phyloP scores from a whole-genome alignment of 2,888 invertebrate genomes.

The Xestoiulus laeticollis region DNA sequence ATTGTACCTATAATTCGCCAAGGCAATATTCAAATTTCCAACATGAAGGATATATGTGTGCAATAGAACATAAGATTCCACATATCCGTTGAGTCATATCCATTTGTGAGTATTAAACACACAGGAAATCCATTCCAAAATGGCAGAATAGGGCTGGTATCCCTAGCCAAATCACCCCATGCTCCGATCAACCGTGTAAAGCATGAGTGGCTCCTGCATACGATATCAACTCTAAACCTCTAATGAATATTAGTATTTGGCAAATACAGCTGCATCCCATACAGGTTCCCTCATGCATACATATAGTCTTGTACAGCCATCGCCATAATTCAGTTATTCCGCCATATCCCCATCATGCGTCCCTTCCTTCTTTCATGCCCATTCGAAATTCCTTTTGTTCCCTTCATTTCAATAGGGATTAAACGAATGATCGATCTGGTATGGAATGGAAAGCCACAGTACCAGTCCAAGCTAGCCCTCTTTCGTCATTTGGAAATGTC shows the following conservation, averaged over 20 bases:
- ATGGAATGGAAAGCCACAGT: background rate
- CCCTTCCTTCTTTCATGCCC: background rate
- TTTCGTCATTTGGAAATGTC: background rate
- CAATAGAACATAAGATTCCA: background rate
- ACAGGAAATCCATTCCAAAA: background rate
- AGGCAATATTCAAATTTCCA: background rate
- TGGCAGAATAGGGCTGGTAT: background rate
- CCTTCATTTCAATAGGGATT: background rate
- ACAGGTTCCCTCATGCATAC: background rate
- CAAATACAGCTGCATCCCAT: slow-evolving; percentile 4
- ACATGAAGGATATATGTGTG: background rate
- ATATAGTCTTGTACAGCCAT: background rate
- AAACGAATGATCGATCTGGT: background rate
- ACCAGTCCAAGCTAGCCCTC: background rate
- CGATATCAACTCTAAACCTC: background rate
- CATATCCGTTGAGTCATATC: background rate
- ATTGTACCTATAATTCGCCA: too few relatives aligned
- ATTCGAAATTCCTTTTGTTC: background rate
- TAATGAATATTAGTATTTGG: background rate
- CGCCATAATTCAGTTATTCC: background rate
- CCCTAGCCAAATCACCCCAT: background rate
- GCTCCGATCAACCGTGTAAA: background rate
- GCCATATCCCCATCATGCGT: background rate
- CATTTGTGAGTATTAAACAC: background rate
- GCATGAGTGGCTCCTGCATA: background rate